Percentiles rank a stretch among this genome's conserved stretches.
Conservation (phyloP, 2,113 vertebrate species). For the Cavia porcellus region DNA sequence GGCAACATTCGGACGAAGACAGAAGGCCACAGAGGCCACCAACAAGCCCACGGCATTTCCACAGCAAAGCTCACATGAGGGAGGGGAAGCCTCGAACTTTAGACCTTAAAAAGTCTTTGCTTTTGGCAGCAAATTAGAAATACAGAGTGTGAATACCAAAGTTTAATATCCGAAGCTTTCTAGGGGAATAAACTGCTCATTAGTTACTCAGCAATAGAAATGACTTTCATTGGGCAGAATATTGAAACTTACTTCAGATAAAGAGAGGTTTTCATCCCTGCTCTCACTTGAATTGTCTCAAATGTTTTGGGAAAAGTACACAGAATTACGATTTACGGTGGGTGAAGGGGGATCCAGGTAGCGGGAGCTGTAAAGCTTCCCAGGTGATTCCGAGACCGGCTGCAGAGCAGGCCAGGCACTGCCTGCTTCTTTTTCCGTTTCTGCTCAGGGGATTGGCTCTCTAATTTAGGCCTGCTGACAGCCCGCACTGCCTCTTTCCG, state of each 20-base stretch:
- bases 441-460: not conserved
- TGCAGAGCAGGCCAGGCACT: not conserved
- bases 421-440: rapidly evolving
- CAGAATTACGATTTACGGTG: not conserved
- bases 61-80: not conserved
- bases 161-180: constrained; percentile 38
- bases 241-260: not conserved
- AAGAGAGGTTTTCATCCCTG: not conserved
- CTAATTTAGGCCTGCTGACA: not conserved
- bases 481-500: not conserved
- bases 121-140: constrained; percentile 6
- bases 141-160: not conserved
- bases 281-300: not conserved
- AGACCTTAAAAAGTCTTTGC: not conserved
- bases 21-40: not conserved
- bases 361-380: not conserved
- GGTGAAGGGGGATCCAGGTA: not conserved
- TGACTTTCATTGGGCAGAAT: not conserved
- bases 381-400: not conserved
- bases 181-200: constrained; percentile 19
- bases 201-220: not conserved
- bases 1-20: not conserved
- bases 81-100: not conserved
- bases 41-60: rapidly evolving
- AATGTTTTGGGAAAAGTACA: not conserved